phyloP scores from a whole-genome alignment of 2,888 invertebrate species.

The Hydriomena furcata region DNA sequence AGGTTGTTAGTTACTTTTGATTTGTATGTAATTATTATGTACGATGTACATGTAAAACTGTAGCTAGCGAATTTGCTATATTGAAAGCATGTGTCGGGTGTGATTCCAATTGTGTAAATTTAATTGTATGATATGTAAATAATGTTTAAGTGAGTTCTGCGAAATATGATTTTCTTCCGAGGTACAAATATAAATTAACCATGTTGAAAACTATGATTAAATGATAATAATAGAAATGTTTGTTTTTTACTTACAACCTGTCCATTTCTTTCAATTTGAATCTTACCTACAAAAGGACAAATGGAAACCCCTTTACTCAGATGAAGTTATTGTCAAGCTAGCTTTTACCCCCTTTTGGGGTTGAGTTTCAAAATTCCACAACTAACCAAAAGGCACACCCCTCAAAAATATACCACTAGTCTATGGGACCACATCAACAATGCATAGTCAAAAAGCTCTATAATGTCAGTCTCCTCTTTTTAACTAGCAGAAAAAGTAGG shows the following conservation, averaged over 20 bases:
- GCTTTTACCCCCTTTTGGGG: no score
- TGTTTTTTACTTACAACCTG: not conserved
- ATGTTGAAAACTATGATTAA: constrained; percentile 83
- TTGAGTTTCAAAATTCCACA: no score
- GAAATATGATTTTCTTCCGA: constrained; percentile 83
- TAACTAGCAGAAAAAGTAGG: no score
- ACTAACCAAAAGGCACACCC: no score
- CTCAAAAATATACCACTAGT: no score
- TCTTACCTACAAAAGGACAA: no score
- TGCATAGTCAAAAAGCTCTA: no score
- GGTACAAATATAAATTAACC: constrained; percentile 82
- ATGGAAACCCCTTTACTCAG: no score
- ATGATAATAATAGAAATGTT: constrained; percentile 65
- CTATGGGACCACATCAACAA: no score
- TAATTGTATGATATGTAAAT: constrained; percentile 81
- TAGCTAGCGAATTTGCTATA: constrained; percentile 75
- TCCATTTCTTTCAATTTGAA: not conserved
- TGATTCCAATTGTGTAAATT: constrained; percentile 68
- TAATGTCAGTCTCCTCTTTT: no score
- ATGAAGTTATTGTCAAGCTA: no score
- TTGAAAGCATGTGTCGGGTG: constrained; percentile 60
- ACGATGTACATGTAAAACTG: constrained; percentile 77
- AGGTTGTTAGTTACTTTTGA: constrained; percentile 67
- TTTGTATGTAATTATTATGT: constrained; percentile 55
- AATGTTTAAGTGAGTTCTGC: constrained; percentile 77